Evolutionary conservation across 2,797 vertebrate species (phyloP).

Genomic region (Lagocephalus sceleratus): DNA sequence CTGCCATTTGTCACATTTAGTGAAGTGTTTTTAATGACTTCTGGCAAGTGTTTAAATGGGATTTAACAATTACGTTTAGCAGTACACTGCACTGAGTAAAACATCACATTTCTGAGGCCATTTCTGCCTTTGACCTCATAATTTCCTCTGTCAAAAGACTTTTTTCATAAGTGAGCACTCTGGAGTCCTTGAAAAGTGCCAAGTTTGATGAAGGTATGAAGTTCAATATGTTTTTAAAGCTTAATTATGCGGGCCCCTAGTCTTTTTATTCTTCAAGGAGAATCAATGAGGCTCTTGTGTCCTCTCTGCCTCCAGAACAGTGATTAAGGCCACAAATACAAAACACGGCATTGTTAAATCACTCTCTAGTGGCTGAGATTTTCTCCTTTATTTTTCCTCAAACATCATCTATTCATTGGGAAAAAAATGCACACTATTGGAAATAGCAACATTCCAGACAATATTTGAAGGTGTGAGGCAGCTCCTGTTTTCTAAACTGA

Average conservation of each 20-base stretch:
- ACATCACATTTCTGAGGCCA: constrained; percentile 19
- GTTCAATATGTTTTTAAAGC: constrained; percentile 60
- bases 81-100: constrained; percentile 12
- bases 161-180: constrained; percentile 38
- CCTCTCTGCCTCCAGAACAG: constrained; percentile 38
- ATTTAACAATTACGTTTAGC: constrained; percentile 14
- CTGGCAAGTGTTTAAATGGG: constrained; percentile 15
- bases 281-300: constrained; percentile 65
- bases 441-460: background rate
- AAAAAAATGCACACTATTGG: background rate
- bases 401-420: background rate
- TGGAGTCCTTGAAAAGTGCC: constrained; percentile 58
- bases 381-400: constrained; percentile 6
- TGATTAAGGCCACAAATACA: constrained; percentile 56
- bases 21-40: constrained; percentile 25
- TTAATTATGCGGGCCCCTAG: constrained; percentile 60
- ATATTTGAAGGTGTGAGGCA: constrained; percentile 8
- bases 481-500: constrained; percentile 19
- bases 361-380: constrained; percentile 20
- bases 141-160: constrained; percentile 43
- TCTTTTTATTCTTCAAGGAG: constrained; percentile 56
- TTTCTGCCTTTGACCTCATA: constrained; percentile 25
- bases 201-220: constrained; percentile 49
- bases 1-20: constrained; percentile 12
- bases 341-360: constrained; percentile 50